Evolutionary conservation across 2,797 vertebrate genomes (phyloP), one percentile per base, ranked within the genome.

Genomic region (Takifugu ocellatus): DNA sequence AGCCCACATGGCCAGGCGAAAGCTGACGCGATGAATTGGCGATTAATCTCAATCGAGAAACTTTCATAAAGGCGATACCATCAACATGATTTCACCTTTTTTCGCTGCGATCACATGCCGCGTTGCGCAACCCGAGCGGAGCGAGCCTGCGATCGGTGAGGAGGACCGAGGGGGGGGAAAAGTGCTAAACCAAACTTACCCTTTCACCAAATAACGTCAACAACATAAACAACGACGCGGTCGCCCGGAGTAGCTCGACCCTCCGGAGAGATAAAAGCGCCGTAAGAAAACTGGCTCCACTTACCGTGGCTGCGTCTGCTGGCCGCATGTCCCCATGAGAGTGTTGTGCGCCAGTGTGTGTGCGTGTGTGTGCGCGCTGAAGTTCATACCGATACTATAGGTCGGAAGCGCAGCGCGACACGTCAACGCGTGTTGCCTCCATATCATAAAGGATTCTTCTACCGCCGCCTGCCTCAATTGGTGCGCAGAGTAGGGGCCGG

Each of bases 351-450:
- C 33, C 63, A 25, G 60, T 49, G 53, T 14, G 46, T 54, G 57
- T n/a, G 58, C 3, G 54, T 27, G 58, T 25, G 72, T 42, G 59
- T 49, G 72, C 8, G 75, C n/a, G 74, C 61, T 58, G 65, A n/a
- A 60, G 78, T 67, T 78, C 80, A 70, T 68, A 66, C 81, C 72
- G 74, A 81, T 60, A 71, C 70, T 52, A 67, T 68, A 52, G 79
- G 77, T 86, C 78, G 78, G 79, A 86, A 85, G 79, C 77, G 73
- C 74, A 63, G 79, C 77, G 78, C 80, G 78, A 84, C 80, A 80
- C 79, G 84, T 85, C 82, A 82, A 84, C 78, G 79, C 78, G 74
- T 53, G 79, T 74, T 77, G 77, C 68, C 58, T 83, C 74, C 74
- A 72, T 79, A 84, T 83, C 74, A 82, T 79, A 68, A 75, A 26